Conservation (phyloP, 2,797 vertebrate genomes). For the Microctenopoma lineatum region DNA sequence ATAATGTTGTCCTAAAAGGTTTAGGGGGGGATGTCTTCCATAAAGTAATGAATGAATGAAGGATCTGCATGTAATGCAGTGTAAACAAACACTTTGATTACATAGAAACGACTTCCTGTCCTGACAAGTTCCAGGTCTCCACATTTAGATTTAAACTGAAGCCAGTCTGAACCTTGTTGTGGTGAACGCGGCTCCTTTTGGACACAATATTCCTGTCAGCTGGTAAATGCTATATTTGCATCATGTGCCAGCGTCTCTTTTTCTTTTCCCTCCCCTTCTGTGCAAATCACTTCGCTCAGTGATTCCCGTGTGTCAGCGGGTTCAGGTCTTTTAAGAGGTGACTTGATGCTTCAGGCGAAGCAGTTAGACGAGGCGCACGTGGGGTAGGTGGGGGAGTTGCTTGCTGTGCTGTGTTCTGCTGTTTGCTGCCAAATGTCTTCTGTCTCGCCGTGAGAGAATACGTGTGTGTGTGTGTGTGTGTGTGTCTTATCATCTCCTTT, state of each 20-base stretch:
- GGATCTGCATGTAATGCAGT: no score
- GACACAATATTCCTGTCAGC: conserved; percentile 32
- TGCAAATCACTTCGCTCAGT: conserved; percentile 44
- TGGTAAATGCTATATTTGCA: conserved; percentile 53
- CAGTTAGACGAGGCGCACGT: conserved; percentile 50
- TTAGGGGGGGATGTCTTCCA: not conserved
- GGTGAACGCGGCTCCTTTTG: conserved; percentile 26
- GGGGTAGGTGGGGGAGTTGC: conserved; percentile 20
- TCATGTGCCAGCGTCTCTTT: conserved; percentile 9
- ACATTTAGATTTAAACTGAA: conserved; percentile 12
- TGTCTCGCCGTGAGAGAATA: conserved; percentile 50
- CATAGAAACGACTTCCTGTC: no score
- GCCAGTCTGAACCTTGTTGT: conserved; percentile 9
- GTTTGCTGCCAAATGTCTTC: conserved; percentile 62
- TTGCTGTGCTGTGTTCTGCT: conserved; percentile 52
- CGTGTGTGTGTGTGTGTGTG: conserved; percentile 24
- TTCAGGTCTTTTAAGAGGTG: conserved; percentile 66
- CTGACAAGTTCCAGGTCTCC: not conserved
- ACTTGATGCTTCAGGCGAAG: conserved; percentile 69
- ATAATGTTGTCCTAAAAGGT: not conserved
- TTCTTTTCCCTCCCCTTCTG: conserved; percentile 8
- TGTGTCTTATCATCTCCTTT: conserved; percentile 32
- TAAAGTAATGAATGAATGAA: no score
- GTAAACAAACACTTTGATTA: no score
- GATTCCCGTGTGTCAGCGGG: conserved; percentile 54